Evolutionary conservation across 2,888 invertebrate genomes (phyloP).

Genomic region (Metallyticus violacea): DNA sequence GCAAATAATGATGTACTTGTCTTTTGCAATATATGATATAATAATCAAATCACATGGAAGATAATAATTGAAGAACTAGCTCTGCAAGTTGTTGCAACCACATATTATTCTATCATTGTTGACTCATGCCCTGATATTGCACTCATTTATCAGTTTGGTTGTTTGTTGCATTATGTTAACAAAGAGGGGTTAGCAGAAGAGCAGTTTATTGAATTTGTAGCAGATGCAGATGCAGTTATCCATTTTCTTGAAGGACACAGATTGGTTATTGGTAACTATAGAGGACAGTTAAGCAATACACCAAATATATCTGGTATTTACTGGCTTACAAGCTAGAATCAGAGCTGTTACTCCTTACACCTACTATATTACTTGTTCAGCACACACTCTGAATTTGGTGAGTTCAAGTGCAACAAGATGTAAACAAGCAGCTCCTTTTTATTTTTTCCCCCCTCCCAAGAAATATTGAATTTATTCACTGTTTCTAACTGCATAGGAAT

Average conservation of each 20-base stretch:
- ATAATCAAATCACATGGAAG: neutral
- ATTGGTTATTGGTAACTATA: neutral
- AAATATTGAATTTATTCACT: neutral
- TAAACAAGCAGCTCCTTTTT: neutral
- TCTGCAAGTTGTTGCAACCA: neutral
- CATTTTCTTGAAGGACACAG: neutral
- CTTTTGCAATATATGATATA: neutral
- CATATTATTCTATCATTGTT: neutral
- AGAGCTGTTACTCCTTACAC: too few relatives aligned
- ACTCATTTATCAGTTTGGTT: neutral
- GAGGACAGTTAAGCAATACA: too few relatives aligned
- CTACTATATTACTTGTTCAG: neutral
- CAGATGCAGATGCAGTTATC: neutral
- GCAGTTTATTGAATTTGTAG: neutral
- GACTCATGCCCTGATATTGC: neutral
- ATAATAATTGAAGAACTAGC: neutral
- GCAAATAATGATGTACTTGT: too few relatives aligned
- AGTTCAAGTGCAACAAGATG: neutral
- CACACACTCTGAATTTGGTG: neutral
- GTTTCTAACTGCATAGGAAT: neutral
- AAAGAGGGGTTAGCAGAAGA: neutral
- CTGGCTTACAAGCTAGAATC: too few relatives aligned
- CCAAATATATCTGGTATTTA: too few relatives aligned
- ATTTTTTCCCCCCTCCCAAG: neutral
- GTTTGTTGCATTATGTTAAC: neutral